These are phyloP conservation scores for Sipha maydis DNA, from an alignment of 2,888 invertebrate species.

Conservation along the genomic window DNA sequence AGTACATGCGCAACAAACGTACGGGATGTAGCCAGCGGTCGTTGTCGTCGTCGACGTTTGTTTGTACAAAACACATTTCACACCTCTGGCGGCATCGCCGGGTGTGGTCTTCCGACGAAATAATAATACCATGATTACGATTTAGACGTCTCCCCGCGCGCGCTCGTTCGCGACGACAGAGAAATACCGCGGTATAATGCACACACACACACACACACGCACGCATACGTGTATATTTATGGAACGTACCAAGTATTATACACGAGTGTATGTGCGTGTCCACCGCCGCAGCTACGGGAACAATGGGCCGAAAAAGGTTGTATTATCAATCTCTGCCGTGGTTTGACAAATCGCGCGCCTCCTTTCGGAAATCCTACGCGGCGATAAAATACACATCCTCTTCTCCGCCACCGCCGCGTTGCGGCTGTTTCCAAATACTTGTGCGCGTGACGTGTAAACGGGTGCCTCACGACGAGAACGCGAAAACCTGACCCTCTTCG, in stretches of 20 bases:
- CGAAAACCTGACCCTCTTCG: no score
- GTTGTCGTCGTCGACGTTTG: not conserved
- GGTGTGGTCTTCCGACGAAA: conserved; percentile 46
- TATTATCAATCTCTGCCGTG: not conserved
- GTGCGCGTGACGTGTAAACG: no score
- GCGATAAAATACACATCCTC: not conserved
- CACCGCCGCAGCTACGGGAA: not conserved
- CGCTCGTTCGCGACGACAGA: not conserved
- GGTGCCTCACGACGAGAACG: no score
- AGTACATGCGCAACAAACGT: not conserved
- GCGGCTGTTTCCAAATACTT: no score
- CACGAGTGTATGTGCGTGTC: not conserved
- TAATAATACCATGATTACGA: not conserved
- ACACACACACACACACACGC: not conserved
- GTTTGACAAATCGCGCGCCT: conserved; percentile 15
- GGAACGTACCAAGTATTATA: not conserved
- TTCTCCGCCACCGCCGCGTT: no score
- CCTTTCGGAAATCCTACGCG: conserved; percentile 1
- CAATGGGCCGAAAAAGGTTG: conserved; percentile 23
- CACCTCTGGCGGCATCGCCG: conserved; percentile 44
- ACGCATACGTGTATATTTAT: not conserved
- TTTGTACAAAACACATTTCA: conserved; percentile 50
- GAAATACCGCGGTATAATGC: no score
- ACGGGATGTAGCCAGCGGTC: not conserved
- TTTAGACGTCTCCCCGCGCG: not conserved